phyloP scores from a whole-genome alignment of 2,888 invertebrate genomes.

The Ophioninae sp. region DNA sequence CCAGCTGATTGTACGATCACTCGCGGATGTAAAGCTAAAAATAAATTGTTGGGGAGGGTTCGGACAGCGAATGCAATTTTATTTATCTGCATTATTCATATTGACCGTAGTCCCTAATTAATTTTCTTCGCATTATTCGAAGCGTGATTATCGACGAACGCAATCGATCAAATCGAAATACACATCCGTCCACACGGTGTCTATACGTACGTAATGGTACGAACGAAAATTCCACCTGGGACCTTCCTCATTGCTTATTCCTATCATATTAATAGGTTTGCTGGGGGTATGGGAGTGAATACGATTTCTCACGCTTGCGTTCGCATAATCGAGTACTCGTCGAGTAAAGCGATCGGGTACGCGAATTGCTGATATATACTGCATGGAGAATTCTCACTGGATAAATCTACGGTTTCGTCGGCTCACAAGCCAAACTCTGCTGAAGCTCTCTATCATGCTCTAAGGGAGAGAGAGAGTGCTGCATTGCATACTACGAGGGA shows the following conservation, averaged over 20 bases:
- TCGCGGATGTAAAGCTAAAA: background rate
- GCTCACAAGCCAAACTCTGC: conserved; percentile 25
- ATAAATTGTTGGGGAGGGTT: background rate
- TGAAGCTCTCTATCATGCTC: background rate
- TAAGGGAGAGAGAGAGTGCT: background rate
- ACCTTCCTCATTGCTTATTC: conserved; percentile 52
- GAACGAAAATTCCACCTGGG: background rate
- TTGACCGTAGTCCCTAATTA: conserved; percentile 5
- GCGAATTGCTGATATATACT: conserved; percentile 26
- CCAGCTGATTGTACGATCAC: background rate
- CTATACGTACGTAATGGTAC: background rate
- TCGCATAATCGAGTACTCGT: conserved; percentile 59
- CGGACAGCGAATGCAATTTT: background rate
- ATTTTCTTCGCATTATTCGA: conserved; percentile 21
- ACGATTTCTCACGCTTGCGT: conserved; percentile 54
- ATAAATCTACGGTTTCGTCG: conserved; percentile 55
- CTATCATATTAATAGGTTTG: conserved; percentile 52
- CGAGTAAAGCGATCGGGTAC: conserved; percentile 50
- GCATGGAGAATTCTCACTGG: conserved; percentile 26
- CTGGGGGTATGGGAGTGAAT: conserved; percentile 39
- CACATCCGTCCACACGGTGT: background rate
- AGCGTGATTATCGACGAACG: conserved; percentile 34
- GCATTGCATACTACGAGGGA: background rate
- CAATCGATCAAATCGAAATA: conserved; percentile 15
- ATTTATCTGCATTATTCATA: conserved; percentile 9